phyloP scores from a whole-genome alignment of 2,113 vertebrate genomes.

The Falco punctatus region DNA sequence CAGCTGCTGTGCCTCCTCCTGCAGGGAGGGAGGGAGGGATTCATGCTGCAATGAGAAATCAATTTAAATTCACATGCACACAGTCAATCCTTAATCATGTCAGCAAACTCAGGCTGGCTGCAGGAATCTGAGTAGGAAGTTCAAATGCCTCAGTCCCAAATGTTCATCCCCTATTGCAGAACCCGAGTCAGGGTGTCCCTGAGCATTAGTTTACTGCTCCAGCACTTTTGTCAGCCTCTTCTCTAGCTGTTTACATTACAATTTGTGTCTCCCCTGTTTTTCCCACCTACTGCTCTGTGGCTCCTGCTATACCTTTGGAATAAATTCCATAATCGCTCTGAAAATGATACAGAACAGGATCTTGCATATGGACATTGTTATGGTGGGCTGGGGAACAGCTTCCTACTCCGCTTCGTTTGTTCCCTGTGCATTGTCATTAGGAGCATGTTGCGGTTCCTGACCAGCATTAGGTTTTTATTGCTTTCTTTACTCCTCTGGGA shows the following conservation, averaged over 20 bases:
- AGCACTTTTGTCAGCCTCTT: background rate
- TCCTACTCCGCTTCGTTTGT: background rate
- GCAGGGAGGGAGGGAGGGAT: background rate
- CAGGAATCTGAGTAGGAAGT: slow-evolving; percentile 6
- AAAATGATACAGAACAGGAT: background rate
- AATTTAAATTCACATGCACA: slow-evolving; percentile 32
- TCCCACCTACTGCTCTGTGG: background rate
- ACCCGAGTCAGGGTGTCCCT: background rate
- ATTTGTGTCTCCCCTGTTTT: background rate
- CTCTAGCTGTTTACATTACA: background rate
- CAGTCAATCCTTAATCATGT: slow-evolving; percentile 11
- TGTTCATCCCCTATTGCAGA: background rate
- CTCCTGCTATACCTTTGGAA: background rate
- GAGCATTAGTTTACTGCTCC: background rate
- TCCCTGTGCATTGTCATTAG: background rate
- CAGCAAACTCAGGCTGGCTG: slow-evolving; percentile 9
- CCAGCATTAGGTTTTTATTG: background rate
- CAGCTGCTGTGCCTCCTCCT: background rate
- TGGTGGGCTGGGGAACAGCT: background rate
- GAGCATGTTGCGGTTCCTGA: background rate
- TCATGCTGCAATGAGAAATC: slow-evolving; percentile 21
- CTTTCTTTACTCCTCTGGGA: background rate
- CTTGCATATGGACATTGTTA: background rate
- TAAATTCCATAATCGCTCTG: background rate
- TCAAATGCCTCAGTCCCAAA: background rate